Conservation (phyloP, 1,140 invertebrate species). For the Megalonaias nervosa region DNA sequence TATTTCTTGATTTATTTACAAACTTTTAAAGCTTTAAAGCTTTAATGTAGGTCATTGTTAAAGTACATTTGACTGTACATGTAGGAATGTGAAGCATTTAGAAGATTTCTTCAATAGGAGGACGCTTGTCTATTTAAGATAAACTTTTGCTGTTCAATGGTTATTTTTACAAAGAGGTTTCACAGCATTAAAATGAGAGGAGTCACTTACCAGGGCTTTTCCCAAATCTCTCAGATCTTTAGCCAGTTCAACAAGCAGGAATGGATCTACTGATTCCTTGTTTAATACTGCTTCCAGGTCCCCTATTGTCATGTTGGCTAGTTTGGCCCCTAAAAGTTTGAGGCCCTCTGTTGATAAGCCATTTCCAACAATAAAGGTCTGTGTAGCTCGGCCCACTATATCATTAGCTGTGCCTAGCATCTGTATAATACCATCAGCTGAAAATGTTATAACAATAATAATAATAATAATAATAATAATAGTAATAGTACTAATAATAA, state of each 20-base stretch:
- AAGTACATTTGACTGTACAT: too few relatives aligned
- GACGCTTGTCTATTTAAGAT: too few relatives aligned
- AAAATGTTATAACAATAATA: background rate
- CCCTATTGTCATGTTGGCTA: conserved; percentile 52
- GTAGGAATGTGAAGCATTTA: too few relatives aligned
- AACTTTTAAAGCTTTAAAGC: too few relatives aligned
- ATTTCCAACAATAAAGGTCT: conserved; percentile 40
- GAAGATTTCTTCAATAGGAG: too few relatives aligned
- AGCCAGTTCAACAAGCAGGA: conserved; percentile 38
- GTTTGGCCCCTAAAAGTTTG: conserved; percentile 36
- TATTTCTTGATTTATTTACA: too few relatives aligned
- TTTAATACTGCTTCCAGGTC: conserved; percentile 41
- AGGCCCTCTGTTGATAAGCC: conserved; percentile 40
- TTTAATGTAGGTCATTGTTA: too few relatives aligned
- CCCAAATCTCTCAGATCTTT: conserved; percentile 44
- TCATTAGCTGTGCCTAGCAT: conserved; percentile 20
- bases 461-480: too few relatives aligned
- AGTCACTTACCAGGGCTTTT: conserved; percentile 39
- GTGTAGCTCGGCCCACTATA: conserved; percentile 34
- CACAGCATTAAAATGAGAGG: too few relatives aligned
- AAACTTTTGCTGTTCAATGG: too few relatives aligned
- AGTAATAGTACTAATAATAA: too few relatives aligned
- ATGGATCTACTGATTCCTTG: conserved; percentile 45
- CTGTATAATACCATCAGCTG: conserved; percentile 21
- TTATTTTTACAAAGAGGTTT: too few relatives aligned